Evolutionary conservation across 1,140 invertebrate genomes (phyloP).

Genomic region (Brachionus angularis): DNA sequence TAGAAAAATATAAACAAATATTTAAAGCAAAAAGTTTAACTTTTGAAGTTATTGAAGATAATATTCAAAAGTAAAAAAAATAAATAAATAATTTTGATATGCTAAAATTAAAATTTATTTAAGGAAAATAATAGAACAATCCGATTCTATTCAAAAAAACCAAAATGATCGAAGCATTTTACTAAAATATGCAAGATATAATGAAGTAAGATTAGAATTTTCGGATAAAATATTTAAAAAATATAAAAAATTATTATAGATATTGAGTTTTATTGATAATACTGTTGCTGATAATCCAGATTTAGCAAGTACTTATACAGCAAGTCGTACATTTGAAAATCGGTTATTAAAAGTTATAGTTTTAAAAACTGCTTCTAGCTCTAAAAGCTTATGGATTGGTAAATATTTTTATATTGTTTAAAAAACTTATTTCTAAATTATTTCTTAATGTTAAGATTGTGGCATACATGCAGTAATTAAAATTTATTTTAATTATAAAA

Average conservation of each 20-base stretch:
- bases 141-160: not conserved
- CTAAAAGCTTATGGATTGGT: slow-evolving; percentile 22
- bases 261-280: slow-evolving; percentile 38
- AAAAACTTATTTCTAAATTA: not conserved
- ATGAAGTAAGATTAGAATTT: not conserved
- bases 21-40: not conserved
- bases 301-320: slow-evolving; percentile 18
- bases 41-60: not conserved
- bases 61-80: slow-evolving; percentile 44
- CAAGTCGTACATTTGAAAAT: slow-evolving; percentile 7
- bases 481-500: not conserved
- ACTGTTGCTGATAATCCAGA: slow-evolving; percentile 19
- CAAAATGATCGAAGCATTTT: slow-evolving; percentile 19
- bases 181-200: slow-evolving; percentile 38
- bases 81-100: not conserved
- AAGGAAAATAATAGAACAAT: slow-evolving; percentile 38
- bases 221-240: not conserved
- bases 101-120: not conserved
- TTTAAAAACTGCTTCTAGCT: slow-evolving; percentile 1
- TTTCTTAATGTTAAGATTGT: slow-evolving; percentile 3
- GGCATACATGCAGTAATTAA: slow-evolving; percentile 35
- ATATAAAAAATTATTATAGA: not conserved
- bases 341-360: slow-evolving; percentile 15
- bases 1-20: slow-evolving; percentile 17
- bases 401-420: not conserved